These are phyloP conservation scores for Phaedon cochleariae DNA, from an alignment of 2,888 invertebrate species.

Conservation along the genomic window DNA sequence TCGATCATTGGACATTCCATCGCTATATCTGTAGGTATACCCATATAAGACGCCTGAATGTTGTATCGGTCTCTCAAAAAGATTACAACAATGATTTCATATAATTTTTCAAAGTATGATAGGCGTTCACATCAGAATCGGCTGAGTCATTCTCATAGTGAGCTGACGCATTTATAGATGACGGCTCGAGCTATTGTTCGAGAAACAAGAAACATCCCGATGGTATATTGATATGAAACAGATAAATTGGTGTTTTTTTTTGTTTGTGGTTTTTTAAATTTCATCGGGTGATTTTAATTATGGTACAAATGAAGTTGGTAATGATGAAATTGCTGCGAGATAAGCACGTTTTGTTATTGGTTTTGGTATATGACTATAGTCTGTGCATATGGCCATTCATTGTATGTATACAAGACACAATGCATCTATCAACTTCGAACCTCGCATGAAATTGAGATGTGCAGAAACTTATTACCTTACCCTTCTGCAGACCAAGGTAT, in stretches of 20 bases:
- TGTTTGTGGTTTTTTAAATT: neutral
- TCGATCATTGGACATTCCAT: conserved; percentile 37
- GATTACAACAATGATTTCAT: conserved; percentile 54
- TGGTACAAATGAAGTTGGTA: neutral
- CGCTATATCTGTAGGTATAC: conserved; percentile 31
- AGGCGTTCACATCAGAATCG: conserved; percentile 45
- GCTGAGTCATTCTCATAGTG: conserved; percentile 47
- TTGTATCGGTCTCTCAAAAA: conserved; percentile 52
- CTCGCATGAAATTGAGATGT: too few species aligned
- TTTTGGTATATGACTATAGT: neutral
- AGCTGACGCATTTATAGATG: conserved; percentile 40
- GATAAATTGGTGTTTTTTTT: neutral
- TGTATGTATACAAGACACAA: too few species aligned
- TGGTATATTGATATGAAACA: conserved; percentile 22
- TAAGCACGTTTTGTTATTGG: neutral
- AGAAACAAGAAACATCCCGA: conserved; percentile 33
- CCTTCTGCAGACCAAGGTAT: too few species aligned
- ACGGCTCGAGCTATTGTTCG: conserved; percentile 48
- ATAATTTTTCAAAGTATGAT: conserved; percentile 49
- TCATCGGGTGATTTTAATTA: neutral
- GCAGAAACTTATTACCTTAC: too few species aligned
- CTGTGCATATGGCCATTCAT: neutral
- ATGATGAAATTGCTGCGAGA: neutral
- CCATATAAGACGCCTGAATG: conserved; percentile 40
- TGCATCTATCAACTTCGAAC: too few species aligned